Base-by-base conservation (phyloP, 35 echinoderm and acorn worm genomes). In the Lytechinus pictus region DNA sequence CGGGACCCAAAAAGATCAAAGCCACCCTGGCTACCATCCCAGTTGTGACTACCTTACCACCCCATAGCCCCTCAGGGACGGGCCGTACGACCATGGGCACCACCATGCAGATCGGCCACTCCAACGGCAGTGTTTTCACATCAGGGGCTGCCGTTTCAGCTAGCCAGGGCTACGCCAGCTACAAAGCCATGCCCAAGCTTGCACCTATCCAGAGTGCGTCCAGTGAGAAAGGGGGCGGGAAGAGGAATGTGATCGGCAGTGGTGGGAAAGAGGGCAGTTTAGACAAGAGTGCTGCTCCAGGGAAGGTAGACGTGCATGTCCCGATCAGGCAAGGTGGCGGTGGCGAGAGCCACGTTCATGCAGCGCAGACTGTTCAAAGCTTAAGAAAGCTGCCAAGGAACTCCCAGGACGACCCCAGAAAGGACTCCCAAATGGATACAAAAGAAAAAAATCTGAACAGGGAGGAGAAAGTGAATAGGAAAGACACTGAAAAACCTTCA, bases 1-100 rank as follows among this genome's bases (percentile, higher is more conserved):
- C 89, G 13, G 55, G 89, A 13, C 54, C 94, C 9, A 97, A 97
- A 54, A 90, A 94, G 57, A 92, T 97, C 27, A 96, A 96, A 91
- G 97, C 97, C 29, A 92, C 97, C 10, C 53, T 97, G 12, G 97
- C 97, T 27, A 96, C 86, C 54, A 97, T 97, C 88, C 97, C 97
- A 24, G 94, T 97, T 1, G 97, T 92, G 0, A 97, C 97, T 11
- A 94, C 87, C 28, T 9, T 91, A 51, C 92, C 92, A 27, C 92
- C 92, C 54, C 92, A 93, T 54, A 93, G 92, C n/a, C 92, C 92
- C n/a, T 29, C 53, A 3, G 55, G 55, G n/a, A 54, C n/a, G 54
- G 29, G 9, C 33, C 53, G 79, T 52, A 24, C 86, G 9, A 28
- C 53, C 53, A 89, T 54, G 52, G 61, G 87, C 53, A 27, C 91